Conservation (phyloP, 1,140 invertebrate genomes). For the Brachionus asplanchnoidis region DNA sequence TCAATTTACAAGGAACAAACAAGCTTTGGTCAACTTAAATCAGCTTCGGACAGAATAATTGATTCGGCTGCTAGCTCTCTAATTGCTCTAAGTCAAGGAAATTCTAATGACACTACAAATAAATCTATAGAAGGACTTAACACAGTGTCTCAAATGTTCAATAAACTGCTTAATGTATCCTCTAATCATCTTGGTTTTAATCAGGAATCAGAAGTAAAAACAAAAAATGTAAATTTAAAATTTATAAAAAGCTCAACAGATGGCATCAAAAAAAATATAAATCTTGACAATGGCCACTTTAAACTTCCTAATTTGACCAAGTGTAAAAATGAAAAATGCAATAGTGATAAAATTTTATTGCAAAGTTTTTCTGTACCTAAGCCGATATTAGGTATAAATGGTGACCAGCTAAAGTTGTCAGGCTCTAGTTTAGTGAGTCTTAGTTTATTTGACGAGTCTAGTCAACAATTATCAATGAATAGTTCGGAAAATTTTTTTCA, state of each 20-base stretch:
- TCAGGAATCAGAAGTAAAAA: slow-evolving; percentile 1
- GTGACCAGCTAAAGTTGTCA: background rate
- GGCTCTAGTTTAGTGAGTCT: slow-evolving; percentile 1
- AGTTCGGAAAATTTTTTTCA: background rate
- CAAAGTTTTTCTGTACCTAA: background rate
- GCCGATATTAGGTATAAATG: background rate
- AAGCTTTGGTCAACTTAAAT: background rate
- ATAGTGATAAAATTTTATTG: background rate
- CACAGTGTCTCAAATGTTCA: background rate
- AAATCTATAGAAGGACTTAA: background rate
- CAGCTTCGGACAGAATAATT: background rate
- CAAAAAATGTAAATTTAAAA: background rate
- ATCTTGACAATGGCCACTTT: background rate
- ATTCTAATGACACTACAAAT: background rate
- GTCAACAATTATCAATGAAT: background rate
- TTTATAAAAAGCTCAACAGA: background rate
- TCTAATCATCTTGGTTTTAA: background rate
- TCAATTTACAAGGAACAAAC: background rate
- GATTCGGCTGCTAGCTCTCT: background rate
- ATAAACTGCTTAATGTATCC: background rate
- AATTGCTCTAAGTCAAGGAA: background rate
- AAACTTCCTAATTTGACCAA: background rate
- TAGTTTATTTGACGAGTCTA: background rate
- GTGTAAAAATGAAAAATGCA: background rate
- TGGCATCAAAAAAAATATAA: background rate